Percentiles rank a stretch among this genome's conserved stretches.
Conservation (phyloP, 2,888 invertebrate genomes). For the Sipha maydis region DNA sequence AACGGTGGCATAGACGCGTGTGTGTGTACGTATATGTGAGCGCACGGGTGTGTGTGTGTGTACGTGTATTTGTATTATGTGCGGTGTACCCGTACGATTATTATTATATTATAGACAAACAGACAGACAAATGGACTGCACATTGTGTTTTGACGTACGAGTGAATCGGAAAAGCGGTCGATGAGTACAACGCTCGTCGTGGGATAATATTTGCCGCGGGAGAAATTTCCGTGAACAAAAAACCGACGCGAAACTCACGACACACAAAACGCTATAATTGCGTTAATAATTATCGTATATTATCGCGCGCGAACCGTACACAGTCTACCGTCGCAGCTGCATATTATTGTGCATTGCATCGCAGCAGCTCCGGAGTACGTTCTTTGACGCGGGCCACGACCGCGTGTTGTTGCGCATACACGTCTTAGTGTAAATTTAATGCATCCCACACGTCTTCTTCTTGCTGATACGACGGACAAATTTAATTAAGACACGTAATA, state of each 20-base stretch:
- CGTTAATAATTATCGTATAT: background rate
- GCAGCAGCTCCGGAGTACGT: too few species aligned
- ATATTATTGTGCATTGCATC: too few species aligned
- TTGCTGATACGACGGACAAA: too few species aligned
- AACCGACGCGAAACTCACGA: background rate
- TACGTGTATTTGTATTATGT: background rate
- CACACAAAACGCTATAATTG: background rate
- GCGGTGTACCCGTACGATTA: background rate
- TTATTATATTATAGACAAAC: slow-evolving; percentile 46
- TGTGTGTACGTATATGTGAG: background rate
- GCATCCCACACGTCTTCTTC: too few species aligned
- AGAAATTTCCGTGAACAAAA: slow-evolving; percentile 51
- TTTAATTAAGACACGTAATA: too few species aligned
- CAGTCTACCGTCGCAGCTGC: too few species aligned
- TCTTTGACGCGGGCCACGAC: too few species aligned
- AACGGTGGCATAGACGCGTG: background rate
- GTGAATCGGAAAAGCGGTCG: slow-evolving; percentile 60
- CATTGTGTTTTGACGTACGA: slow-evolving; percentile 60
- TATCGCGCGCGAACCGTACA: background rate
- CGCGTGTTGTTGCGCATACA: too few species aligned
- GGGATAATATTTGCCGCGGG: slow-evolving; percentile 51
- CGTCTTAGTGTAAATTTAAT: background rate
- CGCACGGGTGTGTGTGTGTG: too few species aligned
- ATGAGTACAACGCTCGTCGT: slow-evolving; percentile 45
- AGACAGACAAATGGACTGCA: slow-evolving; percentile 47